These are phyloP conservation scores for Linnaemya vulpina DNA, from an alignment of 2,888 invertebrate species.

Conservation along the genomic window DNA sequence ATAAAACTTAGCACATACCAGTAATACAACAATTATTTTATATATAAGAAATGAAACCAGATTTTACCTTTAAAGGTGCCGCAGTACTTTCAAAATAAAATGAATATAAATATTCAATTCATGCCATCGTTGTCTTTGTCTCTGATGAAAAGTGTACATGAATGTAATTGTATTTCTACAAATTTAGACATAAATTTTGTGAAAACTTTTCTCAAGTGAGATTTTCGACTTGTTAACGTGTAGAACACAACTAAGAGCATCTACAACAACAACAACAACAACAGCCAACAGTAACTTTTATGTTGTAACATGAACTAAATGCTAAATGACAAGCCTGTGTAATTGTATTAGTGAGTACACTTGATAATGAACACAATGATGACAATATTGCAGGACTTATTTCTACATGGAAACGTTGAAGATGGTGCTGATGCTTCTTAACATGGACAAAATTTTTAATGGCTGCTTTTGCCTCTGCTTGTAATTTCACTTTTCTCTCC, in stretches of 20 bases:
- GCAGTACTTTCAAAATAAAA: background rate
- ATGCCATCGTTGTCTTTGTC: background rate
- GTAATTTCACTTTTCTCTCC: background rate
- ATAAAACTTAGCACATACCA: too few species aligned
- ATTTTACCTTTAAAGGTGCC: background rate
- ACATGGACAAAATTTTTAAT: slow-evolving; percentile 64
- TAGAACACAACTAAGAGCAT: too few species aligned
- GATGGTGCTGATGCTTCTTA: slow-evolving; percentile 6
- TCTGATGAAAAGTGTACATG: background rate
- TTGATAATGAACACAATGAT: slow-evolving; percentile 46
- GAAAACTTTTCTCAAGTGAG: slow-evolving; percentile 70
- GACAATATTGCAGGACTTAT: slow-evolving; percentile 17
- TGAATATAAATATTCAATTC: background rate
- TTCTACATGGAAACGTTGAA: background rate
- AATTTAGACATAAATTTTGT: slow-evolving; percentile 66
- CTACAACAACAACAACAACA: background rate
- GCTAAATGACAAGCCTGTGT: slow-evolving; percentile 68
- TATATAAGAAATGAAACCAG: background rate
- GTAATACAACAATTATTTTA: too few species aligned
- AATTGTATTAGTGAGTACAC: slow-evolving; percentile 65
- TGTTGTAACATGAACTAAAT: slow-evolving; percentile 69
- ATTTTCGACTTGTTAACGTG: slow-evolving; percentile 66
- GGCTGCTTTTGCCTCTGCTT: slow-evolving; percentile 30
- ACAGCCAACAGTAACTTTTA: slow-evolving; percentile 22
- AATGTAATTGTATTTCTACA: slow-evolving; percentile 37